Evolutionary conservation across 2,113 vertebrate species (phyloP).

Genomic region (Zosterops lateralis): DNA sequence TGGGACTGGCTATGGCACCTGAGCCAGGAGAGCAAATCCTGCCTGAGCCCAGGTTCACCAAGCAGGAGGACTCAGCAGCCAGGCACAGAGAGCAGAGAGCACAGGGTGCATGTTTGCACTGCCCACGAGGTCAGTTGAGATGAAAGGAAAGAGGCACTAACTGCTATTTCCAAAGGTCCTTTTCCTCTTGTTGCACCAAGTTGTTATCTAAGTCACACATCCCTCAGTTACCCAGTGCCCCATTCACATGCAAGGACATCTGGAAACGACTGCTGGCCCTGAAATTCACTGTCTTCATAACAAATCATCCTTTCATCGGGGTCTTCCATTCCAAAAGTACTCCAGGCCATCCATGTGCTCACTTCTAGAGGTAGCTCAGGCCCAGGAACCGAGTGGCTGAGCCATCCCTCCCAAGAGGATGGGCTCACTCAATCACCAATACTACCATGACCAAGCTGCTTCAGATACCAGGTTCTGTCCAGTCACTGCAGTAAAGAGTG

Average conservation of each 20-base stretch:
- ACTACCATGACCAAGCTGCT: background rate
- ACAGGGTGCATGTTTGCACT: background rate
- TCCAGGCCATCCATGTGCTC: background rate
- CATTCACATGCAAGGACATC: background rate
- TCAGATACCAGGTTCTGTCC: background rate
- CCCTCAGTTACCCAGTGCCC: background rate
- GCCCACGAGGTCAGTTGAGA: accelerated
- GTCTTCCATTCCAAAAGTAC: background rate
- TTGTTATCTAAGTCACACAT: background rate
- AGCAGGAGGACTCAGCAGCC: background rate
- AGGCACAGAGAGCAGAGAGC: background rate
- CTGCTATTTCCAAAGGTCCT: background rate
- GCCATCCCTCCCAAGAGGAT: background rate
- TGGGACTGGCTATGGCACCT: background rate
- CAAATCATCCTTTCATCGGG: background rate
- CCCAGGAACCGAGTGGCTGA: accelerated
- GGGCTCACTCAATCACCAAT: background rate
- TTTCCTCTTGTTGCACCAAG: background rate
- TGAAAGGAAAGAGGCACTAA: background rate
- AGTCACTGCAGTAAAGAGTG: background rate
- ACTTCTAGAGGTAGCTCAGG: background rate
- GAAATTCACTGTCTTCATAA: background rate
- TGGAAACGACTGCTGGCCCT: background rate
- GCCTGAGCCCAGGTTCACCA: accelerated
- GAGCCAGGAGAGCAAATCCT: background rate